phyloP scores from a whole-genome alignment of 2,888 invertebrate species.

The Eupithecia pulchellata region DNA sequence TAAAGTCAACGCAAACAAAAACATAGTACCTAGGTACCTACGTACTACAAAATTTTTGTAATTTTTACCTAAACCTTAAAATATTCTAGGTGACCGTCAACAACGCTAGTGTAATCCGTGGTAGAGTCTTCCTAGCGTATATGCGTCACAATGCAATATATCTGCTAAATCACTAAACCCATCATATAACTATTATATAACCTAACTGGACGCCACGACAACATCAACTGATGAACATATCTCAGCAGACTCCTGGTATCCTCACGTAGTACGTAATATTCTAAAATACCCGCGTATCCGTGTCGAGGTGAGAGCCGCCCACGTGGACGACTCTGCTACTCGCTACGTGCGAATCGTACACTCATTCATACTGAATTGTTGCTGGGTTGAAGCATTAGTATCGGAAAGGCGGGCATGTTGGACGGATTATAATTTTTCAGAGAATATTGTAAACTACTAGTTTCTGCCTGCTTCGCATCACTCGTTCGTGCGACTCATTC shows the following conservation, averaged over 20 bases:
- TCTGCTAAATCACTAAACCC: no score
- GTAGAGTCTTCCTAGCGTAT: background rate
- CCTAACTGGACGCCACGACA: background rate
- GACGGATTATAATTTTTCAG: background rate
- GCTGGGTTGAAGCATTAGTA: background rate
- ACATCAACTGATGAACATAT: background rate
- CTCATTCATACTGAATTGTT: background rate
- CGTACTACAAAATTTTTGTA: no score
- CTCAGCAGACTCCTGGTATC: background rate
- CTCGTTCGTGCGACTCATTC: no score
- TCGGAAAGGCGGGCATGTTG: background rate
- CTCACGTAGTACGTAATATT: conserved; percentile 46
- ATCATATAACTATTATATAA: background rate
- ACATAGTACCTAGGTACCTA: no score
- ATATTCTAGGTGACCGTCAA: background rate
- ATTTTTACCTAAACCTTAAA: background rate
- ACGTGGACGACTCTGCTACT: conserved; percentile 6
- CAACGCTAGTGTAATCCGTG: background rate
- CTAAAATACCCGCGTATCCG: conserved; percentile 54
- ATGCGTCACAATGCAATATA: background rate
- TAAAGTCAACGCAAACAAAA: no score
- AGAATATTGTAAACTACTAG: background rate
- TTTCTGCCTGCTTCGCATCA: no score
- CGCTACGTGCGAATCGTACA: background rate
- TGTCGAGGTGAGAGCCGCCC: conserved; percentile 54